A percentile compares a stretch with the other conserved stretches of the same genome.
phyloP scores from a whole-genome alignment of 2,113 vertebrate species.

The Aix galericulata region DNA sequence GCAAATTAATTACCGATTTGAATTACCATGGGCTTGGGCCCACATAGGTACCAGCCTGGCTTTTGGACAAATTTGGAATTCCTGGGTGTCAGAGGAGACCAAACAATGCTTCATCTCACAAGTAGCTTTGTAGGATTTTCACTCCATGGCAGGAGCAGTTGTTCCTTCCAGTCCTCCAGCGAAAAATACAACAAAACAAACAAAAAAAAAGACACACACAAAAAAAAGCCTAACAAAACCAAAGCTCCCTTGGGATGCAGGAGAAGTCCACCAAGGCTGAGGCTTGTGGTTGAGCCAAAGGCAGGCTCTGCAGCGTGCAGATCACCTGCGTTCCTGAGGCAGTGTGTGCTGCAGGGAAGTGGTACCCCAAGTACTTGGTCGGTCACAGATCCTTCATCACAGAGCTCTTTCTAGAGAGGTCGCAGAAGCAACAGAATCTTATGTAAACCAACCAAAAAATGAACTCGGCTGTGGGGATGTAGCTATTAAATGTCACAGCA shows the following conservation, averaged over 20 bases:
- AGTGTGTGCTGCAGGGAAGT: not conserved
- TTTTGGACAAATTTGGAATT: not conserved
- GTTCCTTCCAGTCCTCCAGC: not conserved
- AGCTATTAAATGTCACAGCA: not conserved
- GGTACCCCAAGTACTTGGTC: not conserved
- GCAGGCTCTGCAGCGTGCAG: not conserved
- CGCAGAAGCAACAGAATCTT: not conserved
- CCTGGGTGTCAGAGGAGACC: not conserved
- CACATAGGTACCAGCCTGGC: not conserved
- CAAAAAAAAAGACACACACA: no score
- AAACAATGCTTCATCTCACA: not conserved
- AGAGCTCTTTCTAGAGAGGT: not conserved
- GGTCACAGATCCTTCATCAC: not conserved
- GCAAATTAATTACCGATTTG: not conserved
- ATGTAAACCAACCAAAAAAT: not conserved
- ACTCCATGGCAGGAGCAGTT: no score
- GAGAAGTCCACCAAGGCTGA: not conserved
- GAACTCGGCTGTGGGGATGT: not conserved
- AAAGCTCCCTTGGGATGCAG: not conserved
- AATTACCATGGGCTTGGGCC: not conserved
- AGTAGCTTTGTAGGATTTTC: not conserved
- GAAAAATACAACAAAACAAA: not conserved
- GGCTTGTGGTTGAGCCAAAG: not conserved
- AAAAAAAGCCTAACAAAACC: no score
- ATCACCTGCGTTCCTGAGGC: not conserved